Percentiles rank a stretch among this genome's conserved stretches.
These are phyloP conservation scores for Cecidostiba fungosa DNA, from an alignment of 2,888 invertebrate species.

Conservation along the genomic window DNA sequence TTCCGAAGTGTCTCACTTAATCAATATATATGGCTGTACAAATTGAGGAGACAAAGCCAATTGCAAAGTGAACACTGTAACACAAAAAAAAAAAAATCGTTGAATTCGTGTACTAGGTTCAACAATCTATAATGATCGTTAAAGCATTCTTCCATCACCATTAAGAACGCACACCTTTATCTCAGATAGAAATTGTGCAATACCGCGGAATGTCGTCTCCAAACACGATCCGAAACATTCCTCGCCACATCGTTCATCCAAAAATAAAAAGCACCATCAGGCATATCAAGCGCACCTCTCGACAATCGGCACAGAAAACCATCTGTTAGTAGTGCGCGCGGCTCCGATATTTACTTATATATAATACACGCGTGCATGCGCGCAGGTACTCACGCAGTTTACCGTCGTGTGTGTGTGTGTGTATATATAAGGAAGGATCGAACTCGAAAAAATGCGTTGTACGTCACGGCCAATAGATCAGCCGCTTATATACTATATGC, in stretches of 20 bases:
- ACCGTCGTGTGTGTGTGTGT: too few species aligned
- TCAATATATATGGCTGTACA: too few species aligned
- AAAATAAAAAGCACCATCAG: background rate
- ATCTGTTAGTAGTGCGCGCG: background rate
- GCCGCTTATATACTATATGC: background rate
- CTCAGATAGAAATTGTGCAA: background rate
- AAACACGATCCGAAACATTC: background rate
- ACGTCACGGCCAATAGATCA: conserved; percentile 27
- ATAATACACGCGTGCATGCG: background rate
- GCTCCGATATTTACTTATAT: conserved; percentile 29
- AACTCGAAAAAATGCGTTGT: background rate
- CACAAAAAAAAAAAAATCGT: background rate
- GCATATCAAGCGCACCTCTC: background rate
- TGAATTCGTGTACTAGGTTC: background rate
- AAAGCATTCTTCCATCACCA: background rate
- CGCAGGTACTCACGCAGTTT: background rate
- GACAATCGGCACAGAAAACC: conserved; percentile 22
- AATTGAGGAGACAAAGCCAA: too few species aligned
- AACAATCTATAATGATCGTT: background rate
- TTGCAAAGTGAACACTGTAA: too few species aligned
- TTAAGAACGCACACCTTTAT: background rate
- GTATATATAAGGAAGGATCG: background rate
- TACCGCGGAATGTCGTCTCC: background rate
- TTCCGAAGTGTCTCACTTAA: too few species aligned
- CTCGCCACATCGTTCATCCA: background rate